A percentile compares a stretch with the other conserved stretches of the same genome.
phyloP scores from a whole-genome alignment of 2,797 vertebrate genomes.

The Mallotus villosus region DNA sequence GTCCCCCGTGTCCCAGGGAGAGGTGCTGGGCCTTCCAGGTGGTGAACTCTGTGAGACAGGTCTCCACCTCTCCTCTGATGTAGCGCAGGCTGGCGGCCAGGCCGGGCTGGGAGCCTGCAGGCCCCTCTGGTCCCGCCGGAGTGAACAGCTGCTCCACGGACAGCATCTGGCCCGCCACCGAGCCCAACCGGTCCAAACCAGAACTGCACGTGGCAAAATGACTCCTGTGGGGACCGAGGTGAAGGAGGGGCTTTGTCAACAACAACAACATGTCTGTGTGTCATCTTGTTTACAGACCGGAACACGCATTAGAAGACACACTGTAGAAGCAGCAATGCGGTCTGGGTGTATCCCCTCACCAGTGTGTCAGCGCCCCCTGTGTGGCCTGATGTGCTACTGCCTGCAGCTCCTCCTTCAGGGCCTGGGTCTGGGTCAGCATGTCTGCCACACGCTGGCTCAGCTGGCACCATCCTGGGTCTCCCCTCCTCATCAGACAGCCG shows the following conservation, averaged over 20 bases:
- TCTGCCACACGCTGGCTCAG: slow-evolving; percentile 59
- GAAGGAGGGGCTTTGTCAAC: background rate
- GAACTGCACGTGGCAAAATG: slow-evolving; percentile 81
- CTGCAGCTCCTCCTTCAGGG: slow-evolving; percentile 78
- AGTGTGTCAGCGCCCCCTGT: slow-evolving; percentile 79
- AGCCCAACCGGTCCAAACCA: slow-evolving; percentile 75
- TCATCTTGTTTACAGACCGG: too few species aligned
- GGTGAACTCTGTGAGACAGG: slow-evolving; percentile 77
- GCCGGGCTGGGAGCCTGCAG: slow-evolving; percentile 62
- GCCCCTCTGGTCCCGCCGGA: slow-evolving; percentile 59
- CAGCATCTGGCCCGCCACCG: slow-evolving; percentile 76
- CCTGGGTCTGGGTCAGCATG: slow-evolving; percentile 67
- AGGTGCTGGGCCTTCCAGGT: slow-evolving; percentile 85
- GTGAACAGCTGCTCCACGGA: slow-evolving; percentile 80
- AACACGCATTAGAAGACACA: too few species aligned
- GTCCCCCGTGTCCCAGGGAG: slow-evolving; percentile 48
- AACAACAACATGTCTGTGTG: too few species aligned
- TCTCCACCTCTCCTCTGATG: slow-evolving; percentile 78
- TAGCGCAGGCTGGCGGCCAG: slow-evolving; percentile 80
- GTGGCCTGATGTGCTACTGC: slow-evolving; percentile 67
- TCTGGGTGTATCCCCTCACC: slow-evolving; percentile 72
- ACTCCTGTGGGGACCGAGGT: slow-evolving; percentile 72
- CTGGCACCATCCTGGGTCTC: slow-evolving; percentile 79
- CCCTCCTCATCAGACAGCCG: slow-evolving; percentile 79
- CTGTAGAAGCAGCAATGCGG: too few species aligned